Conservation (phyloP, 2,113 vertebrate genomes). For the Thalassarche chlororhynchos region DNA sequence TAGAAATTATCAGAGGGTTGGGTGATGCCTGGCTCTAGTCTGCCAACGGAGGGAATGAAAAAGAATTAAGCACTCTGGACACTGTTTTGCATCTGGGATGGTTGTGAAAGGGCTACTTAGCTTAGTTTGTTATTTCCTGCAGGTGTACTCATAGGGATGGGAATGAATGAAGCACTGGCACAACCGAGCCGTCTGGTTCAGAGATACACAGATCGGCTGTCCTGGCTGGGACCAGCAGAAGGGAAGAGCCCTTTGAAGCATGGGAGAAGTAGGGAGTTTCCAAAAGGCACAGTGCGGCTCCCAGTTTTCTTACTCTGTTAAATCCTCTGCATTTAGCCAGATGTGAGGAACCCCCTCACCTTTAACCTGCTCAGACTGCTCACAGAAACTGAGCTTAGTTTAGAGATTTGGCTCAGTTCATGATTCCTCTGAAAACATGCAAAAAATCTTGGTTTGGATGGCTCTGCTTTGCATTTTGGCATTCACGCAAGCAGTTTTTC, state of each 20-base stretch:
- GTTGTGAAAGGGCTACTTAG: neutral
- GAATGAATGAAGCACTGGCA: neutral
- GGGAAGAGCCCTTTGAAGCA: neutral
- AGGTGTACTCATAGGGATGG: neutral
- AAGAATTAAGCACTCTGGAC: neutral
- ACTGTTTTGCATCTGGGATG: neutral
- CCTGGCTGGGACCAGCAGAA: neutral
- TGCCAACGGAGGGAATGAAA: neutral
- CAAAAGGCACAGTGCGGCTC: neutral
- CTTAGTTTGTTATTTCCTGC: neutral
- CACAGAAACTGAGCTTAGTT: neutral
- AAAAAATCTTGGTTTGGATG: neutral
- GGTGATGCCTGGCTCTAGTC: neutral
- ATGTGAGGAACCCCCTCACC: neutral
- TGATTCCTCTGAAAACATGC: neutral
- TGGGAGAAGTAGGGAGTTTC: neutral
- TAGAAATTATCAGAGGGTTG: neutral
- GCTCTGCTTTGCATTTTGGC: neutral
- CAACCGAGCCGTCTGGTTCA: neutral
- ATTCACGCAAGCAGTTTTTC: neutral
- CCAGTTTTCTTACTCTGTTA: neutral
- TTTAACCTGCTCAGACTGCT: neutral
- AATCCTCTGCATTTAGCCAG: neutral
- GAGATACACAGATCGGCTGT: rapidly evolving
- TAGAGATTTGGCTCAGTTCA: neutral